Evolutionary conservation across 1,140 invertebrate genomes (phyloP).

Genomic region (Polypedilum vanderplanki): DNA sequence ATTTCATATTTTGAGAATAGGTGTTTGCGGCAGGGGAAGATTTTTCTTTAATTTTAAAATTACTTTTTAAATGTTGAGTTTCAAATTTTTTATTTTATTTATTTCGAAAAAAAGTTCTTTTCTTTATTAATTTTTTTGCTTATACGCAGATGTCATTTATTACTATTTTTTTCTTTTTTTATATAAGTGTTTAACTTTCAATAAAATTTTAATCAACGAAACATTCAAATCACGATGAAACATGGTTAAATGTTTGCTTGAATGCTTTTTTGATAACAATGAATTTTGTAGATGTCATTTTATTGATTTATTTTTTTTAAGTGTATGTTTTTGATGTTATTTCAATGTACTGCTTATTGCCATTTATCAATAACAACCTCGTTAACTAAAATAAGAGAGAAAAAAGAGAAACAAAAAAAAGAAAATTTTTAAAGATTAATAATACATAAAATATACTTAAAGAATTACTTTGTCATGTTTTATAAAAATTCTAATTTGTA

Average conservation of each 20-base stretch:
- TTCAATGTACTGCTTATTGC: constrained; percentile 8
- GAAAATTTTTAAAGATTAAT: not conserved
- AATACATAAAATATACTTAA: not conserved
- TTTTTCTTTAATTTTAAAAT: not conserved
- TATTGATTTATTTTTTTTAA: constrained; percentile 20
- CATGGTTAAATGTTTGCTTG: not conserved
- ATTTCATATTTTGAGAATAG: not conserved
- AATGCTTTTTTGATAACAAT: constrained; percentile 6
- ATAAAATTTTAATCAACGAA: constrained; percentile 19
- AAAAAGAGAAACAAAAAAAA: not conserved
- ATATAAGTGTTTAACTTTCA: constrained; percentile 4
- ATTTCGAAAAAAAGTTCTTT: constrained; percentile 16
- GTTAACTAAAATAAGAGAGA: not conserved
- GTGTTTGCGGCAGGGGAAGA: not conserved
- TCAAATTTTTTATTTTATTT: not conserved
- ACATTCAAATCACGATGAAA: not conserved
- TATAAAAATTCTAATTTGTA: too few relatives aligned
- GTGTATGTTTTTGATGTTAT: not conserved
- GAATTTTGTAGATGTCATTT: constrained; percentile 19
- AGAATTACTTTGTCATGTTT: too few relatives aligned
- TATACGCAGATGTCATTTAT: constrained; percentile 18
- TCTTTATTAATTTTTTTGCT: not conserved
- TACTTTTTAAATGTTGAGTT: not conserved
- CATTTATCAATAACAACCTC: constrained; percentile 23
- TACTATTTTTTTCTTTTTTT: constrained; percentile 1